Base-by-base conservation (phyloP, 1,140 invertebrate species). In the Drosophila nigrodunni region DNA sequence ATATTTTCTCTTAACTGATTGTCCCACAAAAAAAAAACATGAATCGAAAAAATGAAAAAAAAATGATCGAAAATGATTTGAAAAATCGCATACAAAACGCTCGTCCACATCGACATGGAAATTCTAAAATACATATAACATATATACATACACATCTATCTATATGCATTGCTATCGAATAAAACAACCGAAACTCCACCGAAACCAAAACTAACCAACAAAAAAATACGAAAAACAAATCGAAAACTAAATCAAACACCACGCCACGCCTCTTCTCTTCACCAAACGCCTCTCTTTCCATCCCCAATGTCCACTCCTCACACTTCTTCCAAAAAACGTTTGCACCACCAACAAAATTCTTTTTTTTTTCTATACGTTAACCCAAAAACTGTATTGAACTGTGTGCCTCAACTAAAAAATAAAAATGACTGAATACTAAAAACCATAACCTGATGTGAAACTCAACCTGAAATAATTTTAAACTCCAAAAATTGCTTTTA, bases 1-100 rank as follows among this genome's bases (percentile, higher is more conserved):
- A 78, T 78, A 82, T 74, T 80, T 76, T 62, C 71, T 81, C 76
- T 77, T 76, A 81, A 90, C 71, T 80, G 79, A 86, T 86, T 86
- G 77, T 76, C 79, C 72, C 78, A 60, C 55, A 68, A 57, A 65
- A 67, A 60, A 70, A 74, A 66, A 34, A 18, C 68, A 59, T 55
- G 59, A 61, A 55, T 41, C 25, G 11, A 30, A 46, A 46, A 46
- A 30, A 30, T 30, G 6, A 60, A 58, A 18, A 34, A 47, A 79
- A 72, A 68, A 57, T 41, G 18, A 57, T 41, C 21, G 13, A 61
- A 80, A 74, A 69, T 41, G 59, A 71, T 72, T 61, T 75, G 30
- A 77, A 90, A 82, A 77, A 72, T 76, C 67, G 57, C 72, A 74
- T 69, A 69, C 65, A 69, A 74, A 74, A 73, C 74, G 67, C 77